Conservation (phyloP, 2,888 invertebrate genomes). For the Drosophila recens region DNA sequence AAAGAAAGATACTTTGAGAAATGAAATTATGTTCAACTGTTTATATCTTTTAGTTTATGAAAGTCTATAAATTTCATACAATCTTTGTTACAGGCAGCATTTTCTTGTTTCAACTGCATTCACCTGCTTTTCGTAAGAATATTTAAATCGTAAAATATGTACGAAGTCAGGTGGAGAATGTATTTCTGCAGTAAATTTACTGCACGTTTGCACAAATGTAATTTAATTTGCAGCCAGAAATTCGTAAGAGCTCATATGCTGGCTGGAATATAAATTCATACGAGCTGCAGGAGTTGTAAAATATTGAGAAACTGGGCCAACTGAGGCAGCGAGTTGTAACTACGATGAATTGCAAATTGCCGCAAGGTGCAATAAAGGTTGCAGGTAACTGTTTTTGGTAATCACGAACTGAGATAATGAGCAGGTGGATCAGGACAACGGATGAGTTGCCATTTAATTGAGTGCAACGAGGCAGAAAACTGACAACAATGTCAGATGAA, state of each 20-base stretch:
- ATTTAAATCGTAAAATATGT: conserved; percentile 13
- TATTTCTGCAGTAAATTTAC: conserved; percentile 20
- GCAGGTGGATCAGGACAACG: neutral
- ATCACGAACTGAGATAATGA: conserved; percentile 21
- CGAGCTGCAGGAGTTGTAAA: conserved; percentile 5
- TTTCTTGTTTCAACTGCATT: neutral
- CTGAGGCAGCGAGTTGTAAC: neutral
- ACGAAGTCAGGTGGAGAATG: conserved; percentile 2
- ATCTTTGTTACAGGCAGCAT: neutral
- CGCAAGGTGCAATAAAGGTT: conserved; percentile 1
- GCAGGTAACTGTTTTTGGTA: conserved; percentile 9
- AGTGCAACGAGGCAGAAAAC: conserved; percentile 30
- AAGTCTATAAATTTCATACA: neutral
- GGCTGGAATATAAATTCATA: neutral
- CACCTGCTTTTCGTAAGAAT: neutral
- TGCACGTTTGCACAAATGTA: conserved; percentile 25
- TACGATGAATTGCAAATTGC: conserved; percentile 3
- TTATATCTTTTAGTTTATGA: neutral
- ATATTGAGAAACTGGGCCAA: conserved; percentile 2
- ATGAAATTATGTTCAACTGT: neutral
- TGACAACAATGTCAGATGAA: conserved; percentile 11
- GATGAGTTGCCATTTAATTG: conserved; percentile 34
- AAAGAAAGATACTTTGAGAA: neutral
- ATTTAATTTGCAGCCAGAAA: conserved; percentile 15
- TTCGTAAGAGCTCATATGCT: conserved; percentile 1